Evolutionary conservation across 1,140 invertebrate species (phyloP), one percentile per base, ranked within the genome.

Genomic region (Drosophila auraria): DNA sequence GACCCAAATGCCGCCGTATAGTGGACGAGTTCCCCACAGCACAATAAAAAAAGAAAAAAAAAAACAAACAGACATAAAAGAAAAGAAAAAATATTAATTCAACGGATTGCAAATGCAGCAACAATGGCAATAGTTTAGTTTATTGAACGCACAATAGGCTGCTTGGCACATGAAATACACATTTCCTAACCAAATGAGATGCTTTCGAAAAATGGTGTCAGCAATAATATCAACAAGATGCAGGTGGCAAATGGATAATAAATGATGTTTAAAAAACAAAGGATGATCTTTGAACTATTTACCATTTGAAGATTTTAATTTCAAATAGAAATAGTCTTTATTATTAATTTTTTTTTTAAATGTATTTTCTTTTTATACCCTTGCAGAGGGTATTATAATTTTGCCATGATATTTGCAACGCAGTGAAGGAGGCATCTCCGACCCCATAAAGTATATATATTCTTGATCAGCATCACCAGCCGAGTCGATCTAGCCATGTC

Each of bases 141-240:
- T 69, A 70, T 77, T 70, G 58, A 78, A 78, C 64, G 56, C 75
- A 78, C 75, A 78, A 78, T 78, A 40, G 63, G 44, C 59, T 64
- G 60, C 40, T 78, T 70, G 49, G 40, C 49, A 54, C 58, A 63
- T 82, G 78, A 49, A 54, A 62, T 57, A 70, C 68, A 77, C 63
- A 59, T 62, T 80, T 57, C 36, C 38, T 81, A 82, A 53, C 58
- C 53, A 50, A 80, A 57, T 57, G 54, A 57, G 54, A 57, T 57
- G 54, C 54, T 57, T 69, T 47, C 33, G 54, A 53, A 70, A 70
- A 82, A 82, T 82, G 56, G 79, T 81, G 79, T 81, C 79, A 78
- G 80, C 80, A 33, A 47, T 62, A 68, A 64, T 50, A 49, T 23
- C 14, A 70, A 14, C 11, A 40, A 71, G 64, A 81, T 62, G 25